Base-by-base conservation (phyloP, 92 coral and sea anemone species). In the Phenganax subtilis region DNA sequence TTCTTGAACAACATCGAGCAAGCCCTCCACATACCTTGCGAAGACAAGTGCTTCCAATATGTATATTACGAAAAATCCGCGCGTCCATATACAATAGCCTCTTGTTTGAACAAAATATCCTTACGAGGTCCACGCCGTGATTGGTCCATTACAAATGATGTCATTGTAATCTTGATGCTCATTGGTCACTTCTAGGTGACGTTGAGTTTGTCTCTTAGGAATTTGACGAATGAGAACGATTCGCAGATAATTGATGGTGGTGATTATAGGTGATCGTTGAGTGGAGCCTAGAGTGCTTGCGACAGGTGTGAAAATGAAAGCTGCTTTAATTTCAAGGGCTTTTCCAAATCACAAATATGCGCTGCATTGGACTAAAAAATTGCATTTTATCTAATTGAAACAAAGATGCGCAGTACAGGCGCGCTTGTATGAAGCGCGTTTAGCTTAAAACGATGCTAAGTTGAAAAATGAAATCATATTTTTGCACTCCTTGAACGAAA, bases 171-270 rank as follows among this genome's bases (percentile, higher is more conserved):
- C 55, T 30, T 29, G 57, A 64, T 59, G 52, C 28, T 44, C 55
- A 76, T 76, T 76, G 71, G 81, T 28, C 44, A n/a, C 28, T n/a
- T 12, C 17, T 54, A 57, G 28, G 44, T 25, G 57, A 53, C 74
- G 83, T 27, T 25, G 54, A 79, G 51, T n/a, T 52, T 28, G 54
- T 62, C 9, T 37, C 47, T 11, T 59, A 68, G 54, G 57, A 63
- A 62, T 79, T 79, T 73, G 74, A 79, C 83, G 73, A 79, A 79
- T 79, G 62, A 47, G 67, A 28, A 61, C 74, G 31, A 79, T 79
- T 79, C 83, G 74, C 74, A 15, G 83, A 79, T 79, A 79, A 79
- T 79, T 79, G 83, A 59, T 51, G 12, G 8, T 11, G 55, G 30
- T 60, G 74, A 79, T 79, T 79, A 62, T 44, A 6, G 83, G 56